Base-by-base conservation (phyloP, 2,797 vertebrate species). In the Apodemus agrarius region DNA sequence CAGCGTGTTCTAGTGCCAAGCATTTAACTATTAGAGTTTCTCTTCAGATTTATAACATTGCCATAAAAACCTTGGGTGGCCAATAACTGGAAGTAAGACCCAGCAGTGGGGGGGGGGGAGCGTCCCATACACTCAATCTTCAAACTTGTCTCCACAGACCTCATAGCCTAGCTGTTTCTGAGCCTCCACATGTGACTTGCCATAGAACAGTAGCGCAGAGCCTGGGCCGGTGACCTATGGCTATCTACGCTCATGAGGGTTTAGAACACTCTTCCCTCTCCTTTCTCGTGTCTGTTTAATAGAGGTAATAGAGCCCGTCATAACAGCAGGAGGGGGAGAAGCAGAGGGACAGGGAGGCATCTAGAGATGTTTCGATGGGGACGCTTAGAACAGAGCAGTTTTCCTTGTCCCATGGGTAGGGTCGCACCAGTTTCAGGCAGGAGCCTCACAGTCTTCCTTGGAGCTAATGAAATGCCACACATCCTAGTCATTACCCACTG, bases 251-350 rank as follows among this genome's bases (percentile, higher is more conserved):
- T 65, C 87, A 75, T 29, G n/a, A 91, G 31, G 54, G 86, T 37
- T 63, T 49, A 40, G 63, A 76, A 74, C 54, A 61, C 19, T 61
- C 67, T 72, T 1, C 4, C 43, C 24, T 83, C 65, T 4, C 26
- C 88, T 81, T 84, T 52, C 21, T 40, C 72, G 43, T 82, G 46
- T 84, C 89, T 96, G 67, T 72, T 92, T 93, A 80, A 78, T 40
- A 81, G 84, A 65, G 22, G 31, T 31, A 69, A 52, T 26, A 52
- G 46, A 52, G 4, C 21, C 76, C 29, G 63, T 75, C 37, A 21
- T 63, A 89, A 89, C 13, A 67, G n/a, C 22, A 63, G 40, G 72
- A 88, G 31, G 54, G 10, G 26, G 43, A 87, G 46, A 46, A 90
- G 46, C 14, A 86, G 43, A 40, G 16, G 80, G 34, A 63, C 13